phyloP scores from a whole-genome alignment of 2,888 invertebrate species.

The Yponomeuta cagnagella region DNA sequence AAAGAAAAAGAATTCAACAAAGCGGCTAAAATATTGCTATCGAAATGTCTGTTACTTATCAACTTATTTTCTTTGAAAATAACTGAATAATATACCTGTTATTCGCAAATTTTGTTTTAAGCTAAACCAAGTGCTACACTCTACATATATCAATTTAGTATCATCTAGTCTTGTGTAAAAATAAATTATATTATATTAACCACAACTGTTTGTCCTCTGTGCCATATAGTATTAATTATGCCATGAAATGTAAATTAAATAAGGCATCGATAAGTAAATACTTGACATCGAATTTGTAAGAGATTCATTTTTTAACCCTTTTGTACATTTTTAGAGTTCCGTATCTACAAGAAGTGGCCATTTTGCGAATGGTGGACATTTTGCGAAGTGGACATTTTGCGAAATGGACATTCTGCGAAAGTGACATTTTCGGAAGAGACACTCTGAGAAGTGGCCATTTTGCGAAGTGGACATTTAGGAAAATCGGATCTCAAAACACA shows the following conservation, averaged over 20 bases:
- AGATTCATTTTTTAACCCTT: neutral
- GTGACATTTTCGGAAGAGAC: too few relatives aligned
- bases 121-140: neutral
- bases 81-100: neutral
- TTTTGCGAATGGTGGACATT: too few relatives aligned
- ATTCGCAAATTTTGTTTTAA: neutral
- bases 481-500: too few relatives aligned
- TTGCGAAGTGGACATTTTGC: too few relatives aligned
- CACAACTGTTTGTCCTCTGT: neutral
- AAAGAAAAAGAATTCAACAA: slow-evolving; percentile 27
- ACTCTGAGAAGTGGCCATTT: too few relatives aligned
- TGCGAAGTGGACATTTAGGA: too few relatives aligned
- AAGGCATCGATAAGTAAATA: neutral
- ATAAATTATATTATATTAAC: neutral
- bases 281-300: neutral
- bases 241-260: neutral
- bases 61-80: neutral
- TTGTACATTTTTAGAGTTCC: too few relatives aligned
- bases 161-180: neutral
- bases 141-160: neutral
- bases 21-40: slow-evolving; percentile 10
- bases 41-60: neutral
- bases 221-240: neutral
- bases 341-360: too few relatives aligned
- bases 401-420: too few relatives aligned